These are phyloP conservation scores for Parazoanthus swiftii DNA, from an alignment of 92 coral and sea anemone genomes.

Conservation along the genomic window DNA sequence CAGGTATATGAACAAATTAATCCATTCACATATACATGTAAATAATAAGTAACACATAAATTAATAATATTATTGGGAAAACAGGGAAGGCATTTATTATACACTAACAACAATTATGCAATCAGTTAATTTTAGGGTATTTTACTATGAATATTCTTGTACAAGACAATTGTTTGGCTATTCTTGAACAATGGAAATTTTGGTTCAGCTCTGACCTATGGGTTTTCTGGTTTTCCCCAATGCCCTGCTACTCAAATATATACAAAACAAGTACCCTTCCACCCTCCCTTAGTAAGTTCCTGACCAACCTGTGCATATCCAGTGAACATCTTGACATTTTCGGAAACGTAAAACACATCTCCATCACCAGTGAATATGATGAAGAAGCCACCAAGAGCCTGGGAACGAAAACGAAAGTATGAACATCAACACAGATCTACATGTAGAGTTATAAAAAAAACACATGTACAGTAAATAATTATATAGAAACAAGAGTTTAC, in stretches of 20 bases:
- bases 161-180: not conserved
- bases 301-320: conserved; percentile 80
- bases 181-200: no score
- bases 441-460: no score
- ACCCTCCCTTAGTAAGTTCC: not conserved
- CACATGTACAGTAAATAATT: no score
- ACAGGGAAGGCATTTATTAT: not conserved
- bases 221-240: not conserved
- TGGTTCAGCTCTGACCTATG: not conserved
- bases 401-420: not conserved
- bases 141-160: not conserved
- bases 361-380: conserved; percentile 72
- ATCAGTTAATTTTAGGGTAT: not conserved
- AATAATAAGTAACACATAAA: no score
- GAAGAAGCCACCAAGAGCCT: conserved; percentile 86
- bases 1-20: not conserved
- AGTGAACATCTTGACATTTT: conserved; percentile 69
- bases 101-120: not conserved
- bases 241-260: not conserved
- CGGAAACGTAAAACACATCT: conserved; percentile 81
- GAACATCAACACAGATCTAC: no score
- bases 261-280: not conserved
- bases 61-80: not conserved
- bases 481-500: no score
- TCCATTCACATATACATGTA: no score